Base-by-base conservation (phyloP, 2,113 vertebrate genomes). In the Ptyas mucosa region DNA sequence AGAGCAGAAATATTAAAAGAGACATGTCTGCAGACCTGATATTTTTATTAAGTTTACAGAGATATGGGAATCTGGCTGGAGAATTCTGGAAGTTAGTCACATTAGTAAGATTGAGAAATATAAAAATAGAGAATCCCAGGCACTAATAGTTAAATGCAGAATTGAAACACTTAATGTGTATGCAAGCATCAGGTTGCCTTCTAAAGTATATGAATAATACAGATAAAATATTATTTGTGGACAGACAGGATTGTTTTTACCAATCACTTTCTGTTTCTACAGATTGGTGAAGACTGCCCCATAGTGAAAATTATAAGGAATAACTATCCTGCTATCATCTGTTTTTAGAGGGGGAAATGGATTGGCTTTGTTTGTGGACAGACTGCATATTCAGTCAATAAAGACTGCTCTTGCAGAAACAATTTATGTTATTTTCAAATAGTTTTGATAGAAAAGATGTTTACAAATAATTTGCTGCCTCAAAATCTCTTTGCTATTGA, bases 401-500 rank as follows among this genome's bases (percentile, higher is more conserved):
- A 10, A 34, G 15, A 23, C 51, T 43, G 20, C 29, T 7, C 10
- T 57, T 58, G 24, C 34, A 43, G 10, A 85, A 29, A 29, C 43
- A 10, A 12, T 49, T 92, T 49, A 29, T 34, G 10, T 54, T 86
- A 1, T 15, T 26, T 91, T 91, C 18, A 51, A 0, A 0, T 1
- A 9, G 54, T 61, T 93, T 81, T 52, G 11, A 53, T 20, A 29
- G 92, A 93, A 88, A 93, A 94, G 93, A 55, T 90, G 94, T 21
- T 43, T 93, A 95, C 88, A 94, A 24, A 61, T 89, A 54, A 87
- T 2, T 51, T 10, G 46, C 49, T 93, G 94, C 90, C 86, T 93
- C 88, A 95, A 53, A 34, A n/a, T 64, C 51, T 2, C 34, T 97
- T 96, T 96, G 95, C 95, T 97, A 90, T 95, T 0, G 0, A 89